phyloP scores from a whole-genome alignment of 2,113 vertebrate species.

The Gulo gulo region DNA sequence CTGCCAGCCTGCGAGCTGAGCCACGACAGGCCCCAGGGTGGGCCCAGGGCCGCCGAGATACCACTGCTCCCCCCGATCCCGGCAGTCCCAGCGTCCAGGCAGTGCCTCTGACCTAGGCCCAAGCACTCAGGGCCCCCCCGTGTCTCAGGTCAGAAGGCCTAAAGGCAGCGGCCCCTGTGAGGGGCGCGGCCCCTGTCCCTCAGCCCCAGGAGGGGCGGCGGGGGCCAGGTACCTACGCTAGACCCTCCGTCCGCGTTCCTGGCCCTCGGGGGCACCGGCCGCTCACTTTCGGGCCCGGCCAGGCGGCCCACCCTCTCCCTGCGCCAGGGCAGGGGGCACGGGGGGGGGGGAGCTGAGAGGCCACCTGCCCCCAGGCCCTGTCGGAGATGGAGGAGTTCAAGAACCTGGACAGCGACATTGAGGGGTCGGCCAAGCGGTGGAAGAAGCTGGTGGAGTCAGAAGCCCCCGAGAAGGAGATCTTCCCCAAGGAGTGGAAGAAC shows the following conservation, averaged over 20 bases:
- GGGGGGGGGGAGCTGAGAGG: neutral
- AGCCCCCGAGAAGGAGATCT: conserved; percentile 81
- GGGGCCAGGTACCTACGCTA: fast-evolving
- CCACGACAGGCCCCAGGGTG: neutral
- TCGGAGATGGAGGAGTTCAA: conserved; percentile 85
- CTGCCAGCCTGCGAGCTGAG: neutral
- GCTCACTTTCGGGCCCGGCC: neutral
- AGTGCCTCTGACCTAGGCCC: too few species aligned
- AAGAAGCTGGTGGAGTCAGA: conserved; percentile 85
- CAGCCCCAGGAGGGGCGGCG: neutral
- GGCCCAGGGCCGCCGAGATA: neutral
- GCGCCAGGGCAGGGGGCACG: neutral
- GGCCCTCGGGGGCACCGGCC: neutral
- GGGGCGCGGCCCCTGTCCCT: neutral
- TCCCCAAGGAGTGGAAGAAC: conserved; percentile 87
- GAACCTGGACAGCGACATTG: conserved; percentile 84
- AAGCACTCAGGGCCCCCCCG: neutral
- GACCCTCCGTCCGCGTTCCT: neutral
- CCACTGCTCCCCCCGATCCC: neutral
- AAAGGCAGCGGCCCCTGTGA: fast-evolving
- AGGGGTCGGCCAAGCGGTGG: conserved; percentile 84
- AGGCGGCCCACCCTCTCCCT: neutral
- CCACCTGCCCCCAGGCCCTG: conserved; percentile 74
- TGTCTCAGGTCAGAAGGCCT: neutral
- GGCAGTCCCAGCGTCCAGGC: neutral